phyloP scores from a whole-genome alignment of 2,797 vertebrate genomes.

The Enteromius radiatus region DNA sequence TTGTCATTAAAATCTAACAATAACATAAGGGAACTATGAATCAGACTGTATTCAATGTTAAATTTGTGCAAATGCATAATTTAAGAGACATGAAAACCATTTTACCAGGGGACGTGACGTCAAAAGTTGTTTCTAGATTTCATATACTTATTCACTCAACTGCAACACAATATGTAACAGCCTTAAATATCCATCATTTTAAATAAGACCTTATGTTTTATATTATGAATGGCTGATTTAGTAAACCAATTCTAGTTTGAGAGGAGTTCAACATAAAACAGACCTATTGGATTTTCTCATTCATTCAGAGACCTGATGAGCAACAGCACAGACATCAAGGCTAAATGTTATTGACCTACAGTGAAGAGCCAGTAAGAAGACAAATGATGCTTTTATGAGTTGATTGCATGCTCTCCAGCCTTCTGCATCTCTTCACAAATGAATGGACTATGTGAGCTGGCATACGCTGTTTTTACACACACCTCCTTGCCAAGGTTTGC shows the following conservation, averaged over 20 bases:
- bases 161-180: not conserved
- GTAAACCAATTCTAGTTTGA: not conserved
- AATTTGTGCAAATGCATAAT: not conserved
- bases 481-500: not conserved
- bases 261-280: not conserved
- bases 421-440: constrained; percentile 18
- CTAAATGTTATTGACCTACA: not conserved
- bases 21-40: constrained; percentile 15
- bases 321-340: constrained; percentile 13
- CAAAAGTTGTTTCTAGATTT: not conserved
- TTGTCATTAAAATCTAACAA: constrained; percentile 2
- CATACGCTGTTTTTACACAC: not conserved
- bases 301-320: constrained; percentile 8
- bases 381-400: constrained; percentile 11
- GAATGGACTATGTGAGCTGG: constrained; percentile 36
- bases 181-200: not conserved
- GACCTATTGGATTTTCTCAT: not conserved
- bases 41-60: not conserved
- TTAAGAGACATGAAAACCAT: not conserved
- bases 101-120: not conserved
- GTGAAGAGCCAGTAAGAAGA: constrained; percentile 19
- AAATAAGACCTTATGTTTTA: not conserved
- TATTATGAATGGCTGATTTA: not conserved
- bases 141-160: not conserved
- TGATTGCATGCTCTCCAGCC: constrained; percentile 9